Base-by-base conservation (phyloP, 2,888 invertebrate genomes). In the Scaptomyza tumidula region DNA sequence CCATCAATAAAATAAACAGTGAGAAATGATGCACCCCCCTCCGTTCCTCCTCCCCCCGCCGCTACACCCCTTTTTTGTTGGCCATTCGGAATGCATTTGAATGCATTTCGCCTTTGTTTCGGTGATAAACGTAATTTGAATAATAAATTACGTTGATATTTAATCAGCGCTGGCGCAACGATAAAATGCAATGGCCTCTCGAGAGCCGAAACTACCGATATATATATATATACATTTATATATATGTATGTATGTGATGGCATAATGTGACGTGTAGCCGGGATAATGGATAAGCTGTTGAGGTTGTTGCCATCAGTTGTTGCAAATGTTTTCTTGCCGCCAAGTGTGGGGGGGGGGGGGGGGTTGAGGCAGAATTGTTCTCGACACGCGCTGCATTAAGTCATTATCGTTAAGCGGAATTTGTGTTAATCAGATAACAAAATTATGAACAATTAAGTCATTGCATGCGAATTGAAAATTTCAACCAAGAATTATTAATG, bases 391-490 rank as follows among this genome's bases (percentile, higher is more conserved):
- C 65, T 83, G 83, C 86, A 88, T 88, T 78, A 84, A 86, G 84
- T 88, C 84, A 88, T 84, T 84, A 88, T 80, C 84, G 88, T 84
- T 86, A 84, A 88, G 86, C 86, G 81, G 78, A 84, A 84, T 84
- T 84, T 84, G 84, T 88, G 88, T 86, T 88, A 84, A 84, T 88
- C 84, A 75, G 88, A 88, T 88, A 84, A 84, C 86, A 88, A 88
- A 84, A 84, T 84, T 88, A 84, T 84, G 84, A 84, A 84, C 84
- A 84, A 84, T 84, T 84, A 84, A 84, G 88, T 88, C 88, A 88
- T 84, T 88, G 84, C 84, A 88, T 86, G 83, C 72, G 86, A 88
- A 88, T 88, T 88, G 88, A 88, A 88, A 88, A 88, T 86, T 86
- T 83, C 52, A 52, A 52, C 57, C 62, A 59, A 59, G 48, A 53